Base-by-base conservation (phyloP, 1,140 invertebrate species). In the Ooceraea biroi region DNA sequence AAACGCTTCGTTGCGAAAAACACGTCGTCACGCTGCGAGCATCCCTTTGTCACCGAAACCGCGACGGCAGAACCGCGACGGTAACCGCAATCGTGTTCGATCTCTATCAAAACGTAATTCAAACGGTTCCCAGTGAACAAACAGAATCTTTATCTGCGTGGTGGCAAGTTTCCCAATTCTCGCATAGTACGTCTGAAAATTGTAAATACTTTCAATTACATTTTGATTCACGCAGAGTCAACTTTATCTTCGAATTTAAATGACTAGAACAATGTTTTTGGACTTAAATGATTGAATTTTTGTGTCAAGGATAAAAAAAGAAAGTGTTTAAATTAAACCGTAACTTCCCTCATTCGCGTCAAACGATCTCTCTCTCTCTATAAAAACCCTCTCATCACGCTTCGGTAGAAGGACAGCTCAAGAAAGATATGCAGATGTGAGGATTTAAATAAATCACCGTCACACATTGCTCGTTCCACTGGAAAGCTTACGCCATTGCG, bases 391-490 rank as follows among this genome's bases (percentile, higher is more conserved):
- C 57, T 48, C 50, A 30, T 71, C 65, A n/a, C 36, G 19, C 27
- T 30, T 17, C n/a, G n/a, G 36, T 19, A 36, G 12, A 19, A 78
- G 55, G 48, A 55, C 36, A 52, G n/a, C 11, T 78, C 14, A 69
- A 55, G 17, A 78, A 65, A n/a, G 27, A 77, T 77, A 69, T 27
- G 52, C 36, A 52, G 14, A 61, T 25, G 66, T 30, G 22, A 65
- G 76, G 41, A 71, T 80, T 80, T 58, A 57, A 80, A 58, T 71
- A 71, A 80, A 71, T 80, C 65, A 80, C 22, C 50, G 27, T 30
- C 48, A n/a, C 50, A 5, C 50, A 27, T 44, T 57, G 50, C 65
- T 63, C 11, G 19, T 27, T 25, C 46, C 22, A 25, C 25, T 4
- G 8, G 17, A 30, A 17, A 50, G 44, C 22, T 7, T 83, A 83